These are phyloP conservation scores for Litoditis marina DNA, from an alignment of 2,888 invertebrate genomes.

Conservation along the genomic window DNA sequence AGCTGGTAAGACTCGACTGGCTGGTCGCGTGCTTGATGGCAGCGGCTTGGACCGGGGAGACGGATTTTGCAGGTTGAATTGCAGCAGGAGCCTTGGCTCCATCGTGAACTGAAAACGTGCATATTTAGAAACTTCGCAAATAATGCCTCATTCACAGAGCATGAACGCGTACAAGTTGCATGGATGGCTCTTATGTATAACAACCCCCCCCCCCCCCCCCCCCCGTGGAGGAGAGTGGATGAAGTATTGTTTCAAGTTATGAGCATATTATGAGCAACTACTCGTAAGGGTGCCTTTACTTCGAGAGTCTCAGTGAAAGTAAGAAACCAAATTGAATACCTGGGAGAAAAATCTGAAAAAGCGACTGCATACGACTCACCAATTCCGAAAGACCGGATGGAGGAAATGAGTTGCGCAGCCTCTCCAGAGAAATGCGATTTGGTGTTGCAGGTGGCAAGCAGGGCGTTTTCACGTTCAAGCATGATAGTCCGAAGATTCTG, in stretches of 20 bases:
- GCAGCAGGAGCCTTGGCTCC: conserved; percentile 18
- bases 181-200: no score
- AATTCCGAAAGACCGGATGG: conserved; percentile 21
- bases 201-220: no score
- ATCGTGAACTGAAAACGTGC: not conserved
- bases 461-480: conserved; percentile 41
- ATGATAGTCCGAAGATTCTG: conserved; percentile 33
- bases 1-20: conserved; percentile 53
- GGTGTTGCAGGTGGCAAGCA: conserved; percentile 19
- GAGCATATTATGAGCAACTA: no score
- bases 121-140: no score
- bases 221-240: no score
- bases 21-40: conserved; percentile 53
- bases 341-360: conserved; percentile 17
- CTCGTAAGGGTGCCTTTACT: no score
- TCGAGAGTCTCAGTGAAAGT: no score
- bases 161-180: no score
- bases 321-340: no score
- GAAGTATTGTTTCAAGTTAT: no score
- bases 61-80: conserved; percentile 20
- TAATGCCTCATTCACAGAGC: no score
- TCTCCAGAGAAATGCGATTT: conserved; percentile 15
- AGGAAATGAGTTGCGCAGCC: conserved; percentile 10
- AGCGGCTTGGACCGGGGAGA: conserved; percentile 27
- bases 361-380: not conserved